phyloP scores from a whole-genome alignment of 2,797 vertebrate genomes.

The Zalophus californianus region DNA sequence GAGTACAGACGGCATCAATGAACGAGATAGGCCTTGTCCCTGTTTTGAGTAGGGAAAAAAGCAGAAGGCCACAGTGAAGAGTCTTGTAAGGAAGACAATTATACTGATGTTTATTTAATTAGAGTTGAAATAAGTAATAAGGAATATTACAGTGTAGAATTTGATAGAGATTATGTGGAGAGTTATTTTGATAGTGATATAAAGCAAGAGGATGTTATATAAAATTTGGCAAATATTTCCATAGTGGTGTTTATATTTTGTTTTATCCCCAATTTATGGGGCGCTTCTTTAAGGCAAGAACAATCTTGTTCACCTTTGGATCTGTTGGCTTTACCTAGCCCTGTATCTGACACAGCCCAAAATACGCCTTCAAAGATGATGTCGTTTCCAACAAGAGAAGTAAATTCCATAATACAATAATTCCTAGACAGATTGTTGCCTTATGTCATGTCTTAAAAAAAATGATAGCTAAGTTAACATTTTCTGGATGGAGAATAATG shows the following conservation, averaged over 20 bases:
- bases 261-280: background rate
- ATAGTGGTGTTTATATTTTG: background rate
- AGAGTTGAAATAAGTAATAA: background rate
- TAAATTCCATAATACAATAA: background rate
- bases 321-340: background rate
- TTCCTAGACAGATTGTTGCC: background rate
- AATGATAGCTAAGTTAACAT: background rate
- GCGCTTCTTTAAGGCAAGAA: background rate
- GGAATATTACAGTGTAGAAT: background rate
- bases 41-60: background rate
- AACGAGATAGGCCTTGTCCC: too few species aligned
- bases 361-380: background rate
- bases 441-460: background rate
- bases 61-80: background rate
- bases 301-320: background rate
- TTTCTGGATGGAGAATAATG: background rate
- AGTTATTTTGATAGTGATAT: background rate
- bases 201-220: background rate
- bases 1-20: background rate
- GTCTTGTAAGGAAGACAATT: background rate
- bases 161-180: background rate
- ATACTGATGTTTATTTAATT: background rate
- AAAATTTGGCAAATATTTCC: background rate
- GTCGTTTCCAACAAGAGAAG: background rate
- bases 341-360: background rate